Conservation (phyloP, 2,888 invertebrate genomes). For the Tinea pellionella region DNA sequence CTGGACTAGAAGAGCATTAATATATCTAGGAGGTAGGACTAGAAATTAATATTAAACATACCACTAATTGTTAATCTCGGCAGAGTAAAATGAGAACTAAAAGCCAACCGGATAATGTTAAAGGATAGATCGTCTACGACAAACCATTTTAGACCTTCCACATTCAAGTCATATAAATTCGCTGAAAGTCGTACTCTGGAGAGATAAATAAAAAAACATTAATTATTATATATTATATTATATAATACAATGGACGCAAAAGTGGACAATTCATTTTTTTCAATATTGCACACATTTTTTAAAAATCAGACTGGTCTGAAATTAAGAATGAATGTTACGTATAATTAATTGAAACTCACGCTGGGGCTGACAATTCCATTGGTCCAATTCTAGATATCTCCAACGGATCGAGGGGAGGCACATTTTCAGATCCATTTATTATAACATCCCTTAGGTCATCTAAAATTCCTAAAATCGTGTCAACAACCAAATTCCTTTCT, state of each 20-base stretch:
- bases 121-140: conserved; percentile 31
- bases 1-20: background rate
- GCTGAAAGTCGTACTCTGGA: conserved; percentile 24
- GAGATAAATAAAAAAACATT: background rate
- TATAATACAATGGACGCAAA: too few relatives aligned
- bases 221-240: too few relatives aligned
- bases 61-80: conserved; percentile 33
- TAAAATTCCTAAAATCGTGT: conserved; percentile 19
- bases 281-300: too few relatives aligned
- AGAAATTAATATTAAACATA: conserved; percentile 16
- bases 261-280: too few relatives aligned
- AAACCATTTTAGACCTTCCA: conserved; percentile 37
- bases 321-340: too few relatives aligned
- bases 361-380: background rate
- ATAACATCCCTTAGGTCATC: conserved; percentile 32
- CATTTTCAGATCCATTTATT: conserved; percentile 32
- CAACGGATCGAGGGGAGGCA: conserved; percentile 35
- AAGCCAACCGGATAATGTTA: conserved; percentile 28
- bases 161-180: conserved; percentile 23
- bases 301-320: too few relatives aligned
- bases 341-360: conserved; percentile 11
- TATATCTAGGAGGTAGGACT: background rate
- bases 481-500: conserved; percentile 12
- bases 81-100: conserved; percentile 29
- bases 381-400: conserved; percentile 20